Percentiles rank a stretch among this genome's conserved stretches.
Evolutionary conservation across 2,797 vertebrate genomes (phyloP).

Genomic region (Nyctibius grandis): DNA sequence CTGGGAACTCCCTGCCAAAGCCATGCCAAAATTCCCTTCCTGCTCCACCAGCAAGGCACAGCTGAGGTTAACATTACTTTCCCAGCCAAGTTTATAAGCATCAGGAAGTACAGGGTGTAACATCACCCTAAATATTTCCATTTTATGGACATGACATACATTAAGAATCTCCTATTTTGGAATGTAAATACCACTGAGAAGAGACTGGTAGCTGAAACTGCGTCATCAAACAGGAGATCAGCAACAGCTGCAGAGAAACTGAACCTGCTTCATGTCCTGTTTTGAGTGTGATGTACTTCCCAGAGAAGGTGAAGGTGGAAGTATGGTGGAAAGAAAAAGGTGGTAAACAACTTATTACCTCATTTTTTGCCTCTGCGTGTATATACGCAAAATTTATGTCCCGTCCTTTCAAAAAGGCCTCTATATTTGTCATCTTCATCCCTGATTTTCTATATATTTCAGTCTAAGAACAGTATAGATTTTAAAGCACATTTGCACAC

Average conservation of each 20-base stretch:
- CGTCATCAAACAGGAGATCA: neutral
- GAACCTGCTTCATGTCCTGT: neutral
- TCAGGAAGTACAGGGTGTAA: neutral
- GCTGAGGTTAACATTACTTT: neutral
- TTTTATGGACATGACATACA: neutral
- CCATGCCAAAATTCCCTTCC: neutral
- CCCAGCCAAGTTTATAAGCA: slow-evolving; percentile 6
- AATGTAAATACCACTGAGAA: neutral
- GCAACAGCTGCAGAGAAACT: neutral
- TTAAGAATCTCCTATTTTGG: neutral
- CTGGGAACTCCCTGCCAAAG: neutral
- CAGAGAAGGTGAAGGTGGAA: neutral
- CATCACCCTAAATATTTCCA: neutral
- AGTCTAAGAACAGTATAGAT: neutral
- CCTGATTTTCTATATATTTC: neutral
- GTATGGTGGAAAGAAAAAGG: neutral
- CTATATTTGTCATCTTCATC: neutral
- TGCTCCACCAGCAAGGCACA: neutral
- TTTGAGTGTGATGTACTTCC: neutral
- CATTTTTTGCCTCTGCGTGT: neutral
- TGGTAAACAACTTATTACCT: neutral
- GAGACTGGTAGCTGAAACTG: neutral
- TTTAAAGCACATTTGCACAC: neutral
- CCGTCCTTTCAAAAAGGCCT: rapidly evolving
- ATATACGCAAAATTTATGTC: neutral